Conservation (phyloP, 2,888 invertebrate species). For the Trissolcus brochymenae region DNA sequence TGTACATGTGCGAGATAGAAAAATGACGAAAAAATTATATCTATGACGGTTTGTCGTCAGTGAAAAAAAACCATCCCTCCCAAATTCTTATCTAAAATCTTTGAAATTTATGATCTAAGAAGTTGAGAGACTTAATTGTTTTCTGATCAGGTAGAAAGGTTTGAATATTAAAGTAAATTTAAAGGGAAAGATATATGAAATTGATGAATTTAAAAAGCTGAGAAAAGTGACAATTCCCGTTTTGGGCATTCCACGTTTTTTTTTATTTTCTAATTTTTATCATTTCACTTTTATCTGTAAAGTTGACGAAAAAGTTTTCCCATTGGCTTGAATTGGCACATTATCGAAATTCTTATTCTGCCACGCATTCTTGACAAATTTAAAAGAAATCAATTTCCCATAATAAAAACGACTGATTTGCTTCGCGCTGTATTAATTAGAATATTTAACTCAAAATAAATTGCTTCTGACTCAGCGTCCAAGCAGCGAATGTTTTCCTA, state of each 20-base stretch:
- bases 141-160: slow-evolving; percentile 12
- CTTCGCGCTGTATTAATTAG: slow-evolving; percentile 38
- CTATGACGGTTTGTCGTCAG: not conserved
- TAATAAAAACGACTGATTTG: slow-evolving; percentile 32
- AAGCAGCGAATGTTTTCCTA: slow-evolving; percentile 17
- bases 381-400: slow-evolving; percentile 28
- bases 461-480: slow-evolving; percentile 36
- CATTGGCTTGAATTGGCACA: too few relatives aligned
- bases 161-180: not conserved
- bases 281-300: too few relatives aligned
- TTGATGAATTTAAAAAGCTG: not conserved
- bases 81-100: slow-evolving; percentile 8
- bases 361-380: slow-evolving; percentile 29
- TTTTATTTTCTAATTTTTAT: not conserved
- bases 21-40: too few relatives aligned
- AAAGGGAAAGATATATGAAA: slow-evolving; percentile 1
- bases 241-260: not conserved
- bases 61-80: slow-evolving; percentile 4
- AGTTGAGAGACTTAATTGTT: slow-evolving; percentile 2
- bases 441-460: slow-evolving; percentile 44
- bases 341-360: slow-evolving; percentile 10
- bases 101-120: slow-evolving; percentile 6
- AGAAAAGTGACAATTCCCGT: not conserved
- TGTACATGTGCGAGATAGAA: too few relatives aligned
- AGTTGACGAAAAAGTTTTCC: too few relatives aligned